phyloP scores from a whole-genome alignment of 1,140 invertebrate genomes.

The Aphidius ervi region DNA sequence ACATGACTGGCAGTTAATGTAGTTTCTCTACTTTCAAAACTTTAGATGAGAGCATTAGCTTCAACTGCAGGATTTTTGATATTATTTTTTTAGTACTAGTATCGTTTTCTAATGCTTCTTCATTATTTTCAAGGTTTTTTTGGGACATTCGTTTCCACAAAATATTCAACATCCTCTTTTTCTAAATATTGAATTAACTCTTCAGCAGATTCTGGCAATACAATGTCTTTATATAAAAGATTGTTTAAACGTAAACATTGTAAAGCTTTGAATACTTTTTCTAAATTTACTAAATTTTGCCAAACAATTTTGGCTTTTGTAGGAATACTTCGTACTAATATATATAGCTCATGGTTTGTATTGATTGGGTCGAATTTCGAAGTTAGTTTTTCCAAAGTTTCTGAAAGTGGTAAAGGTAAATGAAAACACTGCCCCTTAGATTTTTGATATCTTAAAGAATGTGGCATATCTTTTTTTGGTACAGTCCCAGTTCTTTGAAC shows the following conservation, averaged over 20 bases:
- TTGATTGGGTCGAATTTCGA: not conserved
- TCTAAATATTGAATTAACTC: constrained; percentile 14
- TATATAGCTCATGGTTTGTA: constrained; percentile 24
- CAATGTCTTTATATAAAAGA: constrained; percentile 25
- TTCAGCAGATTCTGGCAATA: constrained; percentile 21
- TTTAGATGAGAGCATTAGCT: too few species aligned
- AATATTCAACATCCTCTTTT: constrained; percentile 9
- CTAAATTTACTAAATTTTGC: constrained; percentile 23
- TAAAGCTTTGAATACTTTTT: constrained; percentile 24
- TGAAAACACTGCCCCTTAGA: too few species aligned
- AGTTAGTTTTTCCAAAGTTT: too few species aligned
- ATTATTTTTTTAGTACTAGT: constrained; percentile 5
- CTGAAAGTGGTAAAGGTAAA: too few species aligned
- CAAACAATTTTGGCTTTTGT: constrained; percentile 29
- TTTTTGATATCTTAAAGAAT: too few species aligned
- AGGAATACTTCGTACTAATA: constrained; percentile 25
- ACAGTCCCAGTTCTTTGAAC: too few species aligned
- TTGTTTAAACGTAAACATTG: constrained; percentile 25
- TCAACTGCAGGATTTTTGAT: too few species aligned
- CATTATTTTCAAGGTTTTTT: too few species aligned
- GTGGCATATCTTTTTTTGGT: too few species aligned
- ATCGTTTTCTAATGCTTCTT: too few species aligned
- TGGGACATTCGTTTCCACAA: not conserved
- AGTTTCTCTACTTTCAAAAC: too few species aligned
- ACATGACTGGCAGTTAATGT: too few species aligned